Base-by-base conservation (phyloP, 2,113 vertebrate genomes). In the Engraulis encrasicolus region DNA sequence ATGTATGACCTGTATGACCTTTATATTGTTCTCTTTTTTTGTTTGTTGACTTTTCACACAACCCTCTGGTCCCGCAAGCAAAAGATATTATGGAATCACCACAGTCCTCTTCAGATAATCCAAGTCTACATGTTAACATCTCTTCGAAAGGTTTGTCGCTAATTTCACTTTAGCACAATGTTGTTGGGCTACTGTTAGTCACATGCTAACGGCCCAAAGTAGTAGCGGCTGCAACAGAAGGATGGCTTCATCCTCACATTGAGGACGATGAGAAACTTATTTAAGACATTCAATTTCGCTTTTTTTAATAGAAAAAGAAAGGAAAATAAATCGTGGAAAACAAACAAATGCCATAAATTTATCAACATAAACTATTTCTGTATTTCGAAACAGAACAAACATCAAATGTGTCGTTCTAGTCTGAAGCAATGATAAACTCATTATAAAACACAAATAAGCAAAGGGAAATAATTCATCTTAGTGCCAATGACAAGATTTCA, bases 11-110 rank as follows among this genome's bases (percentile, higher is more conserved):
- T 58, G n/a, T n/a, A 74, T 82, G 19, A 31, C 40, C 54, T 52
- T 77, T 11, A 50, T 79, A 58, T 77, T n/a, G 34, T 78, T 31
- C 45, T 19, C 36, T 45, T 7, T 82, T 40, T 74, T 34, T n/a
- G n/a, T n/a, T 34, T 27, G 14, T 74, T 34, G 66, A 74, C 12
- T 14, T 17, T 36, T 58, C 27, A 83, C 52, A 34, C 15, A n/a
- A 71, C 6, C 78, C 38, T 78, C 79, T 86, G 83, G 79, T 85
- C 83, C 85, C 74, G 17, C 50, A 17, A 31, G 40, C 61, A 66
- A 20, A 78, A 34, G 84, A 17, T 40, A 54, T 23, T 12, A 66
- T 27, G 58, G 58, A 66, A n/a, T n/a, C n/a, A n/a, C 58, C 14
- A 23, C 11, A 0, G 66, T 74, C 66, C 66, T 36, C 23, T 74